phyloP scores from a whole-genome alignment of 2,888 invertebrate species.

The Campoplex nolae region DNA sequence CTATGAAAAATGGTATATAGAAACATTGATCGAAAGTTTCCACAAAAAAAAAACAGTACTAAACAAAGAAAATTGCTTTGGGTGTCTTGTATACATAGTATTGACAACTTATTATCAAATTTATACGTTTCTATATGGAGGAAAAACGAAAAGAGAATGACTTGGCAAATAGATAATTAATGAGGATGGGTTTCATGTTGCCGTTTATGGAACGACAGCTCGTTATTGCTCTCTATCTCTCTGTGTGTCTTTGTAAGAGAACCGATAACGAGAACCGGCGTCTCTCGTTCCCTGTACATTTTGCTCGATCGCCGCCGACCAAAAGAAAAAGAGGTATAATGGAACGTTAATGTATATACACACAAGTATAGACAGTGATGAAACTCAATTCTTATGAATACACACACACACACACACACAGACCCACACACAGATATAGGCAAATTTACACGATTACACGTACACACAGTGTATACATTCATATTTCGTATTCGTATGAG shows the following conservation, averaged over 20 bases:
- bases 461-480: neutral
- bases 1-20: neutral
- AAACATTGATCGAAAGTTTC: conserved; percentile 12
- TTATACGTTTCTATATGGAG: conserved; percentile 1
- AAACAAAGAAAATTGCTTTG: neutral
- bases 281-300: conserved; percentile 18
- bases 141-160: conserved; percentile 10
- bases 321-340: conserved; percentile 19
- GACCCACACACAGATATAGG: too few species aligned
- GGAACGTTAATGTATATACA: conserved; percentile 16
- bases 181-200: conserved; percentile 53
- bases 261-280: conserved; percentile 58
- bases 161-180: conserved; percentile 61
- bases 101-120: neutral
- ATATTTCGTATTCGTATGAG: neutral
- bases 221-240: conserved; percentile 38
- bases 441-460: neutral
- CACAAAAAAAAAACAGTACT: neutral
- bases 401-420: neutral
- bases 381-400: neutral
- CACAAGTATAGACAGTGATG: neutral
- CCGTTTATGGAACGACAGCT: conserved; percentile 50
- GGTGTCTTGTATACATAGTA: neutral
- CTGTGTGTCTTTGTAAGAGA: conserved; percentile 7
- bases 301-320: conserved; percentile 6